These are phyloP conservation scores for Cabera pusaria DNA, from an alignment of 2,888 invertebrate genomes.

Conservation along the genomic window DNA sequence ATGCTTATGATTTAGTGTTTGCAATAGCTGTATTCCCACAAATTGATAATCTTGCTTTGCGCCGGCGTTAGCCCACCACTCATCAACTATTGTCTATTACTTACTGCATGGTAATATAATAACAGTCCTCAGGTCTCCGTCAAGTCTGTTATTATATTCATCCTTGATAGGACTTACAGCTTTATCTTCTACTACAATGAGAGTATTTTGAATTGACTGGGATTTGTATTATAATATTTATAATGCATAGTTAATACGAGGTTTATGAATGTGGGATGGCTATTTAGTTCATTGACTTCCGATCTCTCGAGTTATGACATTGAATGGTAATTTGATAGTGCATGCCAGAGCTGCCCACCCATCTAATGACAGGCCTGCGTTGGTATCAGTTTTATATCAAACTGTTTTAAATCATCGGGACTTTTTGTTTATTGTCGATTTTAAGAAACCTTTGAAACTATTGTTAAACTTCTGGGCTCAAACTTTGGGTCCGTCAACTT, in stretches of 20 bases:
- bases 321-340: constrained; percentile 8
- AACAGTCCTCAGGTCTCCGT: constrained; percentile 4
- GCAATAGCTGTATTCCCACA: too few relatives aligned
- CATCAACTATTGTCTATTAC: constrained; percentile 12
- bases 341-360: not conserved
- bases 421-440: too few relatives aligned
- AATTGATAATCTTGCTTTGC: too few relatives aligned
- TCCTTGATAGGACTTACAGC: constrained; percentile 4
- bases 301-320: constrained; percentile 38
- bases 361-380: not conserved
- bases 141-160: constrained; percentile 1
- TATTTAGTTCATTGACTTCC: constrained; percentile 47
- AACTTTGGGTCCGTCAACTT: too few relatives aligned
- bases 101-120: constrained; percentile 9
- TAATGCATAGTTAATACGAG: constrained; percentile 14
- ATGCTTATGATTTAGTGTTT: too few relatives aligned
- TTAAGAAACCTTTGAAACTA: too few relatives aligned
- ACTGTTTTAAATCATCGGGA: too few relatives aligned
- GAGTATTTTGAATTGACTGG: not conserved
- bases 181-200: not conserved
- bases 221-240: constrained; percentile 1
- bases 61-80: constrained; percentile 28
- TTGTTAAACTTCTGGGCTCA: too few relatives aligned
- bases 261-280: constrained; percentile 36
- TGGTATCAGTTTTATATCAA: too few relatives aligned